Percentiles rank a stretch among this genome's conserved stretches.
These are phyloP conservation scores for Amphiprion clarkii DNA, from an alignment of 2,797 vertebrate species.

Conservation along the genomic window DNA sequence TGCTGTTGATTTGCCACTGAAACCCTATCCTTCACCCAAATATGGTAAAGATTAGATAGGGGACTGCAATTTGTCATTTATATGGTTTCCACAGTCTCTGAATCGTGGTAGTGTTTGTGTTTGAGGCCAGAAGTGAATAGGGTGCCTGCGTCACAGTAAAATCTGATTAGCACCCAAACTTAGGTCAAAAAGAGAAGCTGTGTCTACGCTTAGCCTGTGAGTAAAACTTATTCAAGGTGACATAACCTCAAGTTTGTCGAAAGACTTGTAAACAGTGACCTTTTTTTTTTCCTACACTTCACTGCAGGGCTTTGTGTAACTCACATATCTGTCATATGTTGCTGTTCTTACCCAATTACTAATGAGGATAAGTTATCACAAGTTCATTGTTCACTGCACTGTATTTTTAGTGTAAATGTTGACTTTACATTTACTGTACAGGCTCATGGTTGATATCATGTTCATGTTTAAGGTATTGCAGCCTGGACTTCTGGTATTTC, in stretches of 20 bases:
- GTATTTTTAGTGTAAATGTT: conserved; percentile 59
- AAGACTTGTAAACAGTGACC: conserved; percentile 70
- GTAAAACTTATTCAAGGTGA: conserved; percentile 63
- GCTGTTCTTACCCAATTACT: conserved; percentile 61
- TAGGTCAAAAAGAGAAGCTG: conserved; percentile 39
- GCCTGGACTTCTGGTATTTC: neutral
- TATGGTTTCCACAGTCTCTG: conserved; percentile 27
- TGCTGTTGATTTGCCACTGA: conserved; percentile 26
- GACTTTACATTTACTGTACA: conserved; percentile 49
- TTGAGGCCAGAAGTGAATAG: conserved; percentile 40
- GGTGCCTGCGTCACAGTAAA: conserved; percentile 58
- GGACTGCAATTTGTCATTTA: conserved; percentile 26
- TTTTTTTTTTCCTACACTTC: conserved; percentile 56
- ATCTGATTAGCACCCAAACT: conserved; percentile 62
- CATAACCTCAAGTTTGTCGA: conserved; percentile 57
- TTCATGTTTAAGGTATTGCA: too few relatives aligned
- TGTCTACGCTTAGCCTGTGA: conserved; percentile 35
- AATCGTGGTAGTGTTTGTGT: conserved; percentile 42
- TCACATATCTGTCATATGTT: conserved; percentile 63
- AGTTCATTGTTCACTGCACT: conserved; percentile 62
- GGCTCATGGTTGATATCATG: too few relatives aligned
- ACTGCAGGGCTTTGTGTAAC: conserved; percentile 53
- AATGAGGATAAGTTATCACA: conserved; percentile 68
- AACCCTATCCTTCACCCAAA: conserved; percentile 42
- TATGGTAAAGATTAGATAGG: conserved; percentile 53